A percentile compares a stretch with the other conserved stretches of the same genome.
Evolutionary conservation across 2,113 vertebrate species (phyloP).

Genomic region (Candoia aspera): DNA sequence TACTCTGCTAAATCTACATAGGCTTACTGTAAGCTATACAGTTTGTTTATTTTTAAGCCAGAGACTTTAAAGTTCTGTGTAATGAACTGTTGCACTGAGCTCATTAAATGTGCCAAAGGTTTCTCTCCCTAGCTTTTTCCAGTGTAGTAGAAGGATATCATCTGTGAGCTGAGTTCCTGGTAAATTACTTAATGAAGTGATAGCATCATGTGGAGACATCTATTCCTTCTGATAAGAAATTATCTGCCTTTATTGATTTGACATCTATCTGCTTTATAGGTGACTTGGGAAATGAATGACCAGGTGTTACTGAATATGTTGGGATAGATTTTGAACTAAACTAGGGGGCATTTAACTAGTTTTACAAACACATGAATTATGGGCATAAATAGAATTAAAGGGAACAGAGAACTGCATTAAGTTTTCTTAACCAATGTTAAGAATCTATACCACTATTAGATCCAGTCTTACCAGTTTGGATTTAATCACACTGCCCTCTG

Average conservation of each 20-base stretch:
- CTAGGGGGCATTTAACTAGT: conserved; percentile 54
- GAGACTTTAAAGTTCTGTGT: conserved; percentile 66
- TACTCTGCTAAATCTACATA: conserved; percentile 5
- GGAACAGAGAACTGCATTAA: conserved; percentile 53
- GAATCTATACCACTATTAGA: neutral
- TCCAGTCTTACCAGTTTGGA: neutral
- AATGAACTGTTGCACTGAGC: conserved; percentile 65
- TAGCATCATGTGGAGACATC: conserved; percentile 63
- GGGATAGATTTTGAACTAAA: conserved; percentile 68
- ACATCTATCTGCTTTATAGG: conserved; percentile 71
- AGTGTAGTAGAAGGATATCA: conserved; percentile 52
- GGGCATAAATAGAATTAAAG: conserved; percentile 58
- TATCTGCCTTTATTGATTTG: conserved; percentile 74
- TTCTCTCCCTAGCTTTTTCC: conserved; percentile 51
- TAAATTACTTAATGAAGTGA: conserved; percentile 70
- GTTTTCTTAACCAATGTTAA: conserved; percentile 31
- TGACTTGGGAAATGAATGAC: conserved; percentile 70
- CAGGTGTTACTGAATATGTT: conserved; percentile 65
- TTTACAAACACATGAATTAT: conserved; percentile 62
- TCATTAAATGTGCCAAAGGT: conserved; percentile 52
- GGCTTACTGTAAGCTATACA: conserved; percentile 1
- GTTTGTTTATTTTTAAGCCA: conserved; percentile 70
- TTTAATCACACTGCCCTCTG: neutral
- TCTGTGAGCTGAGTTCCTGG: conserved; percentile 55
- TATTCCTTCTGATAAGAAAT: conserved; percentile 73